Evolutionary conservation across 1,140 invertebrate genomes (phyloP).

Genomic region (Piezodorus guildinii): DNA sequence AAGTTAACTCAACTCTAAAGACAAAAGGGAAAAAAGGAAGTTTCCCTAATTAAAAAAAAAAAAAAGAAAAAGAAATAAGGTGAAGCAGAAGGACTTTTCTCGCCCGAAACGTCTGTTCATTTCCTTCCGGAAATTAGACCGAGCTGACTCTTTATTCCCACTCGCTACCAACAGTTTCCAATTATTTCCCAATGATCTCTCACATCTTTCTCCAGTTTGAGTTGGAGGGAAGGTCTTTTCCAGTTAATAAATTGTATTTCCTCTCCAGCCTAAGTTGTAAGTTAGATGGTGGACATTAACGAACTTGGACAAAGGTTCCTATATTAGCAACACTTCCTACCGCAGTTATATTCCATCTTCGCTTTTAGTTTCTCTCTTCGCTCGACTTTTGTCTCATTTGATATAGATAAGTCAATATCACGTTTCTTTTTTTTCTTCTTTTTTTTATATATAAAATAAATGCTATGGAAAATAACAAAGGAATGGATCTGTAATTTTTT

Average conservation of each 20-base stretch:
- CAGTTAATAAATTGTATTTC: not conserved
- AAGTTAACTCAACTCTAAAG: not conserved
- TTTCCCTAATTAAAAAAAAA: slow-evolving; percentile 4
- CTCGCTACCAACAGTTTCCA: not conserved
- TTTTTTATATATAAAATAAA: too few species aligned
- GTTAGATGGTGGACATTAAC: too few species aligned
- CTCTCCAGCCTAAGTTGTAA: not conserved
- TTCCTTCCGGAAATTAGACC: slow-evolving; percentile 2
- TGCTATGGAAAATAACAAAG: too few species aligned
- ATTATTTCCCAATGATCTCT: slow-evolving; percentile 4
- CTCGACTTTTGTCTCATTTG: too few species aligned
- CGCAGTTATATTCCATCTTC: too few species aligned
- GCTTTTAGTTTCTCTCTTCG: too few species aligned
- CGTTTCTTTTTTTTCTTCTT: too few species aligned
- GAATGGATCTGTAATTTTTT: too few species aligned
- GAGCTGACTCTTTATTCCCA: not conserved
- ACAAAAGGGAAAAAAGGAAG: not conserved
- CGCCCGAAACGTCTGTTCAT: not conserved
- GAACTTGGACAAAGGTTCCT: too few species aligned
- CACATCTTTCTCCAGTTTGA: not conserved
- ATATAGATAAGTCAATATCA: too few species aligned
- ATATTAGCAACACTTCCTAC: too few species aligned
- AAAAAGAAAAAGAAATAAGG: not conserved
- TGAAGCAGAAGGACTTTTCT: not conserved
- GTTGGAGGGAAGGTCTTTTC: not conserved